phyloP scores from a whole-genome alignment of 2,113 vertebrate genomes.

The Malurus alboscapulatus region DNA sequence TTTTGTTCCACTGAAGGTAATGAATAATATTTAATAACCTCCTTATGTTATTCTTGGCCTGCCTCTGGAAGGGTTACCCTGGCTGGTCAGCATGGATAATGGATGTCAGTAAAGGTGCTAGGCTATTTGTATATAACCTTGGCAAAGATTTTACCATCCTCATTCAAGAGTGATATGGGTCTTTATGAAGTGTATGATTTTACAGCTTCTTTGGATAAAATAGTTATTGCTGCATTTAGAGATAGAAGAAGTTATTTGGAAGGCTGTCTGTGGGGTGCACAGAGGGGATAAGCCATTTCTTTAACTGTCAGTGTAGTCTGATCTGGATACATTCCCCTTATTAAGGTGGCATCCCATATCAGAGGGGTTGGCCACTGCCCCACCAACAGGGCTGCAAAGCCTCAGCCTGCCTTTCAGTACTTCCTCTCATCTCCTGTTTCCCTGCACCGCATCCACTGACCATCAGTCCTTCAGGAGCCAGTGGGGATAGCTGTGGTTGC shows the following conservation, averaged over 20 bases:
- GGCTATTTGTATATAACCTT: slow-evolving; percentile 39
- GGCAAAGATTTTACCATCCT: background rate
- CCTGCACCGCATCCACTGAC: fast-evolving
- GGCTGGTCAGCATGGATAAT: slow-evolving; percentile 1
- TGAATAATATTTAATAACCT: slow-evolving; percentile 64
- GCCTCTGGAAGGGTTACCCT: slow-evolving; percentile 20
- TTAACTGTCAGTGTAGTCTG: background rate
- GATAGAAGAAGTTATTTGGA: slow-evolving; percentile 8
- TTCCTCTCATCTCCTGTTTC: background rate
- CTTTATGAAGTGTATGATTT: background rate
- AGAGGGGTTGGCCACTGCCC: background rate
- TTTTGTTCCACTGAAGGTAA: slow-evolving; percentile 49
- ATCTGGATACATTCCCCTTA: background rate
- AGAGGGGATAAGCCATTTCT: background rate
- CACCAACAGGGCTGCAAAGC: background rate
- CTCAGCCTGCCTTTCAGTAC: background rate
- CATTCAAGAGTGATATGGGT: background rate
- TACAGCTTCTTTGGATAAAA: slow-evolving; percentile 42
- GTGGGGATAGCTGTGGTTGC: background rate
- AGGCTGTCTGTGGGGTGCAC: background rate
- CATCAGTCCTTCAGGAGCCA: fast-evolving
- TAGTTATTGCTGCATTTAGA: background rate
- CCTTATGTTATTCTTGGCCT: slow-evolving; percentile 54
- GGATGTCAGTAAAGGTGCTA: slow-evolving; percentile 52
- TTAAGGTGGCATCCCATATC: background rate